A percentile compares a stretch with the other conserved stretches of the same genome.
These are phyloP conservation scores for Tapirus terrestris DNA, from an alignment of 2,113 vertebrate genomes.

Conservation along the genomic window DNA sequence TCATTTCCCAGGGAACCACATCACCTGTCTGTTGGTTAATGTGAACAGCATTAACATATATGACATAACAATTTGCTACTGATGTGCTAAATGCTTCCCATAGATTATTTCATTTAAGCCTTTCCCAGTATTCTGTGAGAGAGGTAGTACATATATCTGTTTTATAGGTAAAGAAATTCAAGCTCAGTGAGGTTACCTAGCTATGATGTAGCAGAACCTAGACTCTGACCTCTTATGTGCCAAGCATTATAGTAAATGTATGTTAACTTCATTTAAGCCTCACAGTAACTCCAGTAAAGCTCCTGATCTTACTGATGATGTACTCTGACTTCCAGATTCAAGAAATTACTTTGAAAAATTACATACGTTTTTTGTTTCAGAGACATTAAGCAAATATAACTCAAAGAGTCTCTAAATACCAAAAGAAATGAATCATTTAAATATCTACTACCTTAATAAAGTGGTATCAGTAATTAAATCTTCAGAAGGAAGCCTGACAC, in stretches of 20 bases:
- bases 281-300: background rate
- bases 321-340: background rate
- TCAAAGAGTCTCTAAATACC: background rate
- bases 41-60: background rate
- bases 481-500: background rate
- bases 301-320: background rate
- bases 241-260: background rate
- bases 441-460: constrained; percentile 20
- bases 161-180: background rate
- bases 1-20: no score
- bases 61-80: background rate
- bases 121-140: background rate
- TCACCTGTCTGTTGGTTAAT: background rate
- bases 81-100: background rate
- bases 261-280: background rate
- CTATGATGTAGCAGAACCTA: background rate
- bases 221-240: background rate
- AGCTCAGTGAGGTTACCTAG: background rate
- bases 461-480: background rate
- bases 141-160: background rate
- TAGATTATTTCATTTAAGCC: background rate
- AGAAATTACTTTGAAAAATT: constrained; percentile 27
- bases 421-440: constrained; percentile 36
- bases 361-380: background rate
- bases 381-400: constrained; percentile 3